phyloP scores from a whole-genome alignment of 2,113 vertebrate species.

The Meles meles region DNA sequence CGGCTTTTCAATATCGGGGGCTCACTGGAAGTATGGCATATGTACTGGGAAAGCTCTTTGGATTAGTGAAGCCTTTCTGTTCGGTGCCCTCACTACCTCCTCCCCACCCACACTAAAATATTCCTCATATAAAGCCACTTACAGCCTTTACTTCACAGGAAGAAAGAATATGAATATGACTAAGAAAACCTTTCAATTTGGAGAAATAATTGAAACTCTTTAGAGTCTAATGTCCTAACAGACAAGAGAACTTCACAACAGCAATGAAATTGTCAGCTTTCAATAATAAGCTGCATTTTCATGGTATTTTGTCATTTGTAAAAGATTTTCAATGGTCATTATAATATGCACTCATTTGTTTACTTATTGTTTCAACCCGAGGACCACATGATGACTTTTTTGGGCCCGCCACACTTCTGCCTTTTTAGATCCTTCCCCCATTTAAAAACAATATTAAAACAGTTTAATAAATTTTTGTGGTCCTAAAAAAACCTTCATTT shows the following conservation, averaged over 20 bases:
- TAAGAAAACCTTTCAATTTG: constrained; percentile 32
- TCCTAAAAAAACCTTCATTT: not conserved
- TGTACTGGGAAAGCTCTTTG: not conserved
- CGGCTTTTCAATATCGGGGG: not conserved
- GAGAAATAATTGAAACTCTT: constrained; percentile 48
- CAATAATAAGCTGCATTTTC: constrained; percentile 41
- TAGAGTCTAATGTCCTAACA: constrained; percentile 19
- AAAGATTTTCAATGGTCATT: not conserved
- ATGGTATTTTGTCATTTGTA: constrained; percentile 28
- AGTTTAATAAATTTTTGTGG: not conserved
- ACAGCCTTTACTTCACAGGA: constrained; percentile 37
- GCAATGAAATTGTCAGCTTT: constrained; percentile 54
- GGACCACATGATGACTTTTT: not conserved
- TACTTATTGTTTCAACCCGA: constrained; percentile 21
- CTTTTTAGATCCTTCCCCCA: not conserved
- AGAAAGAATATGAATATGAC: constrained; percentile 6
- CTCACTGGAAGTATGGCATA: not conserved
- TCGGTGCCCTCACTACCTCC: not conserved
- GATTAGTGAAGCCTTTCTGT: not conserved
- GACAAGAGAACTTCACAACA: not conserved
- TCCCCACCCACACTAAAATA: not conserved
- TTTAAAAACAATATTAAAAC: not conserved
- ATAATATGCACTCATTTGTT: constrained; percentile 13
- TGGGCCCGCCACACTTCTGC: not conserved
- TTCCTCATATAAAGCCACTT: not conserved